Base-by-base conservation (phyloP, 2,888 invertebrate species). In the Euplagia quadripunctaria region DNA sequence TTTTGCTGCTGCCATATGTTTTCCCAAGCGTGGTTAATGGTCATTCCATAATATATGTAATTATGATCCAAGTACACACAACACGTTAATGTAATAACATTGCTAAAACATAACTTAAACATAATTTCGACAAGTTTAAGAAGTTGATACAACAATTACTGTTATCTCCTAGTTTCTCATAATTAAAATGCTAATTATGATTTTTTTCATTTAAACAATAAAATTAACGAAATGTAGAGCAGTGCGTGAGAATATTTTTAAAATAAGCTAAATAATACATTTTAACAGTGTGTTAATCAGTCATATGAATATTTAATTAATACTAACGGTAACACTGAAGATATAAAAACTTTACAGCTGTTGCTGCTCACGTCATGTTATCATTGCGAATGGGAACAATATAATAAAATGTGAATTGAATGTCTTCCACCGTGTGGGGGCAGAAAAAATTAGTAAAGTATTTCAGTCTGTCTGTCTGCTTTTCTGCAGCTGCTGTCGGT, bases 141-240 rank as follows among this genome's bases (percentile, higher is more conserved):
- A 46, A 49, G 41, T 63, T 64, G n/a, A 52, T 42, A 41, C 17
- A 52, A 55, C 11, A 42, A 58, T 46, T 31, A 63, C 8, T 58
- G 46, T 43, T 46, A 58, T 42, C 43, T 52, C 51, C 66, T 65
- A 66, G 72, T 75, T 70, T 20, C 31, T 61, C 66, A 66, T 66
- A 51, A 51, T 66, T 66, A 51, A 51, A 41, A 66, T 66, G 49
- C 31, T 66, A 66, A 66, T 31, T 41, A 51, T 41, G n/a, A 58
- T 43, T 43, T 55, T 31, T 68, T 68, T 20, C n/a, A 58, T 68
- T 58, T n/a, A 42, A 55, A 68, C 42, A 55, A 43, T 68, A 43
- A 58, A 58, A 20, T 43, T 68, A 68, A 68, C 52, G 42, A 68
- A 68, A 68, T 68, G 55, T 68, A 43, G 68, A 55, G n/a, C 55